Percentiles rank a stretch among this genome's conserved stretches.
phyloP scores from a whole-genome alignment of 2,888 invertebrate species.

The Sarcophaga rosellei region DNA sequence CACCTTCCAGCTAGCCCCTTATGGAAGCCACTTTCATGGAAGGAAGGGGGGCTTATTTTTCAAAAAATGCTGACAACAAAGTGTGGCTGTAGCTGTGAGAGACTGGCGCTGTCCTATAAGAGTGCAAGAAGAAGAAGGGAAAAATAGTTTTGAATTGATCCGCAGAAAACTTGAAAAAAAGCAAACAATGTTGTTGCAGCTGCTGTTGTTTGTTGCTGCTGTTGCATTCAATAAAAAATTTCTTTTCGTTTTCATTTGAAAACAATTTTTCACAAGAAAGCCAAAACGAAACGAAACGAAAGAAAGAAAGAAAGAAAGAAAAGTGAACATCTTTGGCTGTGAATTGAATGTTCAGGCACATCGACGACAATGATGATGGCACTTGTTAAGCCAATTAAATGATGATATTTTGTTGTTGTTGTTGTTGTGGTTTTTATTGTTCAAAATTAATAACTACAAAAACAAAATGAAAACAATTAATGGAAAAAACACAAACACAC shows the following conservation, averaged over 20 bases:
- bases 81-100: conserved; percentile 3
- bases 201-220: not conserved
- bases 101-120: not conserved
- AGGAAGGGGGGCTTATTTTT: not conserved
- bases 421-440: conserved; percentile 21
- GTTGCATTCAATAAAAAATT: conserved; percentile 17
- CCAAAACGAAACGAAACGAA: not conserved
- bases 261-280: conserved; percentile 38
- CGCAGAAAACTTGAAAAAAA: not conserved
- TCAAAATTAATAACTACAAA: conserved; percentile 21
- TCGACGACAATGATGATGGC: conserved; percentile 22
- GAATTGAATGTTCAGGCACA: conserved; percentile 9
- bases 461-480: not conserved
- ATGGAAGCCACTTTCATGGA: too few relatives aligned
- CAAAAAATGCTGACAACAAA: conserved; percentile 42
- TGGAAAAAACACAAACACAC: too few relatives aligned
- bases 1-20: not conserved
- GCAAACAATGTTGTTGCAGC: not conserved
- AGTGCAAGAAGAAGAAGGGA: too few relatives aligned
- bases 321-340: conserved; percentile 6
- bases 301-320: not conserved
- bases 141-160: not conserved
- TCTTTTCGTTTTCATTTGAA: conserved; percentile 28
- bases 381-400: conserved; percentile 67
- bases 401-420: conserved; percentile 28